A percentile compares a stretch with the other conserved stretches of the same genome.
Evolutionary conservation across 2,888 invertebrate genomes (phyloP).

Genomic region (Acronicta leporina): DNA sequence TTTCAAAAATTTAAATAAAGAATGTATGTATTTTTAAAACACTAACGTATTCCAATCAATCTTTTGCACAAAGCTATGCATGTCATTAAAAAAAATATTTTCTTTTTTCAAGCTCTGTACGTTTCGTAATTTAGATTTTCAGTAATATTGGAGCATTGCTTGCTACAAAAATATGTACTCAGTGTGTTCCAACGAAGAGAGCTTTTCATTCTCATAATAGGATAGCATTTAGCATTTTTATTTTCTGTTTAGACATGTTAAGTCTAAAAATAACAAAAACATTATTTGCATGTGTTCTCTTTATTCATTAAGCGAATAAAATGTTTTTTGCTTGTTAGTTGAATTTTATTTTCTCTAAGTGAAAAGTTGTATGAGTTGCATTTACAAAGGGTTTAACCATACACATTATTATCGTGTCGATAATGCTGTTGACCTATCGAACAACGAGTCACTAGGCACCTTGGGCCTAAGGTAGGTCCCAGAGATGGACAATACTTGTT

Average conservation of each 20-base stretch:
- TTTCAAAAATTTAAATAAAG: no score
- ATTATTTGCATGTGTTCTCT: constrained; percentile 29
- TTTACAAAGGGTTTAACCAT: no score
- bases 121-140: not conserved
- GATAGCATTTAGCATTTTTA: constrained; percentile 24
- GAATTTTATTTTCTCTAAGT: constrained; percentile 5
- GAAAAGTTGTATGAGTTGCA: no score
- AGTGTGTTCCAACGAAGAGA: constrained; percentile 5
- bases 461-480: not conserved
- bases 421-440: not conserved
- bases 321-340: constrained; percentile 1
- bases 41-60: no score
- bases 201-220: constrained; percentile 8
- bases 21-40: not conserved
- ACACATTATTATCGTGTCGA: no score
- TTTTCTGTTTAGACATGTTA: constrained; percentile 13
- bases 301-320: constrained; percentile 25
- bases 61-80: no score
- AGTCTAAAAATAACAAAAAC: constrained; percentile 3
- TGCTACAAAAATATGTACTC: not conserved
- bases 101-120: no score
- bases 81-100: no score
- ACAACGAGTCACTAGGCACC: not conserved
- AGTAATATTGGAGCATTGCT: constrained; percentile 5
- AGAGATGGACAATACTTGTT: no score